Evolutionary conservation across 2,797 vertebrate species (phyloP).

Genomic region (Acanthurus lineatus): DNA sequence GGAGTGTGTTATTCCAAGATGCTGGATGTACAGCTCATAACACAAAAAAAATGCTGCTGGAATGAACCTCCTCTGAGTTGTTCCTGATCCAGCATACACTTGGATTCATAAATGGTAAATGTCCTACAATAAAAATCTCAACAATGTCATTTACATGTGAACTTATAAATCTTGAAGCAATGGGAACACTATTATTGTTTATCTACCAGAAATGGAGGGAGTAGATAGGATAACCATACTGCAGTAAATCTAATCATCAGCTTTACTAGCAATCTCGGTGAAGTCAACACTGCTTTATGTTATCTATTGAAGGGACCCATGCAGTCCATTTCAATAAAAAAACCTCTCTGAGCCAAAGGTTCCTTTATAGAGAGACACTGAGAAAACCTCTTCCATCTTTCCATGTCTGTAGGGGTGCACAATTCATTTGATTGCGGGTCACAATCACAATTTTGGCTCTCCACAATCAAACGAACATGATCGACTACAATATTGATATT

Average conservation of each 20-base stretch:
- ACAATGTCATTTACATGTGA: slow-evolving; percentile 51
- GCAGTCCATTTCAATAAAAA: slow-evolving; percentile 41
- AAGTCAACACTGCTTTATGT: slow-evolving; percentile 66
- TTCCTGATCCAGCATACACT: slow-evolving; percentile 10
- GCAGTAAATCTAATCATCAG: slow-evolving; percentile 59
- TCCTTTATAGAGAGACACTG: slow-evolving; percentile 22
- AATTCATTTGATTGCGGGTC: too few species aligned
- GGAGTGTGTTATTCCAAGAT: not conserved
- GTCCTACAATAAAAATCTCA: slow-evolving; percentile 31
- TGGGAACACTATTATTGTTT: slow-evolving; percentile 23
- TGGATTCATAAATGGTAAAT: slow-evolving; percentile 48
- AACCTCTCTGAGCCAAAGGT: slow-evolving; percentile 38
- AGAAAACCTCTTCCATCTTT: slow-evolving; percentile 60
- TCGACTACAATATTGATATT: too few species aligned
- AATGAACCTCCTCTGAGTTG: not conserved
- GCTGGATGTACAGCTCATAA: too few species aligned
- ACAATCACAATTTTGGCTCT: too few species aligned
- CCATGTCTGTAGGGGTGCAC: slow-evolving; percentile 30
- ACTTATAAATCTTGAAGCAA: slow-evolving; percentile 44
- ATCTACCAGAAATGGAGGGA: slow-evolving; percentile 27
- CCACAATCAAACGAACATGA: too few species aligned
- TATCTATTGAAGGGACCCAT: slow-evolving; percentile 47
- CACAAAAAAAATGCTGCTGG: not conserved
- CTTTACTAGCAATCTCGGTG: slow-evolving; percentile 30
- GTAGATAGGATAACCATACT: slow-evolving; percentile 39